Percentiles rank a stretch among this genome's conserved stretches.
Evolutionary conservation across 2,113 vertebrate species (phyloP).

Genomic region (Corythoichthys haematopterus): DNA sequence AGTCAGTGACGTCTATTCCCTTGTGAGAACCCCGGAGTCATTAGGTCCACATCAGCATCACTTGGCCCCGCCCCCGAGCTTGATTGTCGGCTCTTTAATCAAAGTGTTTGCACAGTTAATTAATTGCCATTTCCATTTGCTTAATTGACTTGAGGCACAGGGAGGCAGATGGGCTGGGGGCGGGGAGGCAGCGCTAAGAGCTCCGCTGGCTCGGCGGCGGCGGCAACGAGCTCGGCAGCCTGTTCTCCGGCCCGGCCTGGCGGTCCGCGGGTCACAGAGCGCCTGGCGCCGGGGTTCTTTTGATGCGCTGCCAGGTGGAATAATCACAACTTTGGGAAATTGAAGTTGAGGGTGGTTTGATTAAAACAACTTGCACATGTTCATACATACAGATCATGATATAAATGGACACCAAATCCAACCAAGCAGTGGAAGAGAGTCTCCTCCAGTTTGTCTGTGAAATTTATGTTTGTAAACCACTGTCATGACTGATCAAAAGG

Average conservation of each 20-base stretch:
- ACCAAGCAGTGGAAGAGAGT: too few species aligned
- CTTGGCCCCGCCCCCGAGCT: constrained; percentile 21
- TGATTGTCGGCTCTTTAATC: constrained; percentile 61
- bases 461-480: too few species aligned
- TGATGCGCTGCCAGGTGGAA: neutral
- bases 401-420: too few species aligned
- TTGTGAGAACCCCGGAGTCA: constrained; percentile 1
- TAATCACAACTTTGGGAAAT: neutral
- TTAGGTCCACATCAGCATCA: constrained; percentile 36
- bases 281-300: neutral
- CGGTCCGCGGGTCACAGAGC: neutral
- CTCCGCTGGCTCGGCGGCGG: neutral
- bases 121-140: constrained; percentile 65
- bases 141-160: constrained; percentile 57
- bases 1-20: neutral
- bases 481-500: too few species aligned
- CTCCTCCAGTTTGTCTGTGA: too few species aligned
- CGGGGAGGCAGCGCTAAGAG: neutral
- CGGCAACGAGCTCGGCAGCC: constrained; percentile 6
- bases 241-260: neutral
- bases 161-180: constrained; percentile 29
- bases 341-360: neutral
- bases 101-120: constrained; percentile 54
- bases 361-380: neutral
- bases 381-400: too few species aligned